Percentiles rank a stretch among this genome's conserved stretches.
phyloP scores from a whole-genome alignment of 1,140 invertebrate genomes.

The Papilio machaon region DNA sequence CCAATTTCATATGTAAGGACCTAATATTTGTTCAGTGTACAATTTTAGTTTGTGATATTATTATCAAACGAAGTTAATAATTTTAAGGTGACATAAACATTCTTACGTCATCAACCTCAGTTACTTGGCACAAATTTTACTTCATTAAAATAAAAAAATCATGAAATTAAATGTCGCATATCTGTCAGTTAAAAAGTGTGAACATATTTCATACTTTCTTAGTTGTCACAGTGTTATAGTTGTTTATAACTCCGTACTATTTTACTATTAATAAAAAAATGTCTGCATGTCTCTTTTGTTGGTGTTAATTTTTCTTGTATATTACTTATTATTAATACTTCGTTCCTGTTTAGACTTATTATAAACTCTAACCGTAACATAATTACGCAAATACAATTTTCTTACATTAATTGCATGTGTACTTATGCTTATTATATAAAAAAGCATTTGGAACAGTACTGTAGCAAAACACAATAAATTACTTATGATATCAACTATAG shows the following conservation, averaged over 20 bases:
- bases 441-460: no score
- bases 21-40: background rate
- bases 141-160: conserved; percentile 21
- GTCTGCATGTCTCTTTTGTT: background rate
- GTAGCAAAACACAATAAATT: no score
- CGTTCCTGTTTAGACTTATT: no score
- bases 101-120: background rate
- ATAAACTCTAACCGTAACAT: no score
- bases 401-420: no score
- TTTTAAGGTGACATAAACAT: background rate
- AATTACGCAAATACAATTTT: no score
- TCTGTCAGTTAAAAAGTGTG: conserved; percentile 7
- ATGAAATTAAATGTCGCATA: conserved; percentile 7
- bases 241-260: background rate
- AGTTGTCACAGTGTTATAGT: background rate
- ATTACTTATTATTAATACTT: no score
- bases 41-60: background rate
- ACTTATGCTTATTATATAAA: no score
- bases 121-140: conserved; percentile 9
- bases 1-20: no score
- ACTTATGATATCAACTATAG: background rate
- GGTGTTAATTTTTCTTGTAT: no score
- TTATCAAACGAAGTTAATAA: background rate
- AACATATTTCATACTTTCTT: conserved; percentile 4
- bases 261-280: background rate